phyloP scores from a whole-genome alignment of 2,797 vertebrate genomes.

The Gymnodraco acuticeps region DNA sequence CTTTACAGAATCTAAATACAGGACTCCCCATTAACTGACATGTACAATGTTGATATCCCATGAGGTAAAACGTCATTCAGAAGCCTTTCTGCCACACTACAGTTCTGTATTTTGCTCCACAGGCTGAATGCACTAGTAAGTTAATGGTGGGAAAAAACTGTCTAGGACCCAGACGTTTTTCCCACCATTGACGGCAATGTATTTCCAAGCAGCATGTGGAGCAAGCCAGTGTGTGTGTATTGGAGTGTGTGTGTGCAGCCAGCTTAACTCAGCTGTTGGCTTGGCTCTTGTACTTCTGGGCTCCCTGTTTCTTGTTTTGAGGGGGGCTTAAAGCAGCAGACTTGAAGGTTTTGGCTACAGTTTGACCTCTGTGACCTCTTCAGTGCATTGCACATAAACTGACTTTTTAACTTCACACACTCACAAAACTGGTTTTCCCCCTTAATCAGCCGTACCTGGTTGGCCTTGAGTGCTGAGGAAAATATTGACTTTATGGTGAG shows the following conservation, averaged over 20 bases:
- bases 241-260: constrained; percentile 36
- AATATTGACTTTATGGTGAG: neutral
- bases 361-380: constrained; percentile 58
- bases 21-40: constrained; percentile 5
- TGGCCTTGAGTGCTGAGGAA: neutral
- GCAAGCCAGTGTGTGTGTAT: constrained; percentile 20
- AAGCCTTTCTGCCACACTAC: constrained; percentile 1
- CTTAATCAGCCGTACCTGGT: neutral
- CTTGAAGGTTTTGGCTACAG: constrained; percentile 37
- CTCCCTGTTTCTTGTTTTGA: constrained; percentile 41
- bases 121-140: constrained; percentile 42
- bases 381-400: neutral
- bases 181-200: constrained; percentile 75
- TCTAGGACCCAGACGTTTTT: constrained; percentile 77
- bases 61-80: constrained; percentile 6
- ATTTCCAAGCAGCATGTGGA: constrained; percentile 62
- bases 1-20: neutral
- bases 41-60: constrained; percentile 8
- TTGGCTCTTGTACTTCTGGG: constrained; percentile 44
- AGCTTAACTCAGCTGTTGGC: constrained; percentile 69
- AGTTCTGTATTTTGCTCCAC: constrained; percentile 19
- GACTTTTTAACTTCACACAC: constrained; percentile 26
- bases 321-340: constrained; percentile 30
- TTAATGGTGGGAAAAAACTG: constrained; percentile 73
- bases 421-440: neutral